Percentiles rank a stretch among this genome's conserved stretches.
Evolutionary conservation across 2,888 invertebrate species (phyloP).

Genomic region (Barypeithes pellucidus): DNA sequence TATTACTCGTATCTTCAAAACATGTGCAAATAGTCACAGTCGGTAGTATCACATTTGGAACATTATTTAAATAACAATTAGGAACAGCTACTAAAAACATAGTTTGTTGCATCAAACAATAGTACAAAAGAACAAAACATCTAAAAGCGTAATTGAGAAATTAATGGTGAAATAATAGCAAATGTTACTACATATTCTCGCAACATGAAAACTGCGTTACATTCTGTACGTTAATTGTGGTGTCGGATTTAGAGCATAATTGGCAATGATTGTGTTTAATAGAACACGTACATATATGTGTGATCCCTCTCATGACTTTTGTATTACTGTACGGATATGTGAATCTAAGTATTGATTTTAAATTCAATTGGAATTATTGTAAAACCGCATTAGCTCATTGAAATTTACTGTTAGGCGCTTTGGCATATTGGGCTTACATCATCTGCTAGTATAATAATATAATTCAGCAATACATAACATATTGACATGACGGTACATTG

Average conservation of each 20-base stretch:
- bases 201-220: neutral
- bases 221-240: conserved; percentile 1
- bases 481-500: too few species aligned
- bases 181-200: neutral
- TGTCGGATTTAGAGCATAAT: conserved; percentile 3
- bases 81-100: too few species aligned
- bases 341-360: neutral
- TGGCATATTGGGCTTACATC: neutral
- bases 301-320: neutral
- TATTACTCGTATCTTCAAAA: too few species aligned
- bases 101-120: neutral
- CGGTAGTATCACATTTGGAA: too few species aligned
- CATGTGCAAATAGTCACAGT: too few species aligned
- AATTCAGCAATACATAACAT: too few species aligned
- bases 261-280: neutral
- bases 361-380: neutral
- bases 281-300: neutral
- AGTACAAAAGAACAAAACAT: neutral
- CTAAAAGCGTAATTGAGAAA: neutral
- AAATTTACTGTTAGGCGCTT: too few species aligned
- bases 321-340: neutral
- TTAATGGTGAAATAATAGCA: neutral
- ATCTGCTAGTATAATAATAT: neutral
- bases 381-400: neutral
- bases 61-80: too few species aligned